Percentiles rank a stretch among this genome's conserved stretches.
Conservation (phyloP, 1,140 invertebrate genomes). For the Drosophila nannoptera region DNA sequence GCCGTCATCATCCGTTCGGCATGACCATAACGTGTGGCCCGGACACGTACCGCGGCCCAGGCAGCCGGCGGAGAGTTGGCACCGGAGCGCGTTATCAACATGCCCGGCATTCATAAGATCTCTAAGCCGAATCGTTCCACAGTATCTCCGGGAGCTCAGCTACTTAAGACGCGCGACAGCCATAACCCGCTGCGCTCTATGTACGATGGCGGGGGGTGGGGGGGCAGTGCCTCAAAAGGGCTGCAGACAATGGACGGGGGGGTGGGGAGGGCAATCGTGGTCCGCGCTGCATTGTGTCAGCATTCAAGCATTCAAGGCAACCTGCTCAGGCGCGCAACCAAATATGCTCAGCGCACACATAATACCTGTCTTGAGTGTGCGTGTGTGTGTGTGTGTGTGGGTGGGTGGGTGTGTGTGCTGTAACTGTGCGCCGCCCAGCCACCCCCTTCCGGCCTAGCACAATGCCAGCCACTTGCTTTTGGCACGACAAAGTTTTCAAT, state of each 20-base stretch:
- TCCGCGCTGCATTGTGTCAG: constrained; percentile 46
- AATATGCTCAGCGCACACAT: constrained; percentile 69
- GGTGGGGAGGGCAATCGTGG: constrained; percentile 5
- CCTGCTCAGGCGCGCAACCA: constrained; percentile 52
- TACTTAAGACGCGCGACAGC: constrained; percentile 54
- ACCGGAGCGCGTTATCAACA: constrained; percentile 60
- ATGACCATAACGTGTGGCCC: constrained; percentile 56
- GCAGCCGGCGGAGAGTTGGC: not conserved
- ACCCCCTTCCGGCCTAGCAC: constrained; percentile 8
- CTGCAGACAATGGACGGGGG: constrained; percentile 32
- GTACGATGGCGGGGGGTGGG: not conserved
- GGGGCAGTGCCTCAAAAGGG: constrained; percentile 3
- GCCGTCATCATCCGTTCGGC: constrained; percentile 60
- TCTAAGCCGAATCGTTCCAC: constrained; percentile 48
- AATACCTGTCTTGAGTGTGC: constrained; percentile 72
- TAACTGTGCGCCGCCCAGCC: not conserved
- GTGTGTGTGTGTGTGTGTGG: too few species aligned
- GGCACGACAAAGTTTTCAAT: constrained; percentile 77
- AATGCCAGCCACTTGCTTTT: constrained; percentile 59
- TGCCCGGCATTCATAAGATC: constrained; percentile 74
- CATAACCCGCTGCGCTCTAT: constrained; percentile 5
- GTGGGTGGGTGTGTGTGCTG: constrained; percentile 34
- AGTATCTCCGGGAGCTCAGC: constrained; percentile 43
- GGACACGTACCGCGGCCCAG: constrained; percentile 65
- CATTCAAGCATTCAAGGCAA: constrained; percentile 63